Conservation (phyloP, 2,113 vertebrate genomes). For the Microcebus murinus region DNA sequence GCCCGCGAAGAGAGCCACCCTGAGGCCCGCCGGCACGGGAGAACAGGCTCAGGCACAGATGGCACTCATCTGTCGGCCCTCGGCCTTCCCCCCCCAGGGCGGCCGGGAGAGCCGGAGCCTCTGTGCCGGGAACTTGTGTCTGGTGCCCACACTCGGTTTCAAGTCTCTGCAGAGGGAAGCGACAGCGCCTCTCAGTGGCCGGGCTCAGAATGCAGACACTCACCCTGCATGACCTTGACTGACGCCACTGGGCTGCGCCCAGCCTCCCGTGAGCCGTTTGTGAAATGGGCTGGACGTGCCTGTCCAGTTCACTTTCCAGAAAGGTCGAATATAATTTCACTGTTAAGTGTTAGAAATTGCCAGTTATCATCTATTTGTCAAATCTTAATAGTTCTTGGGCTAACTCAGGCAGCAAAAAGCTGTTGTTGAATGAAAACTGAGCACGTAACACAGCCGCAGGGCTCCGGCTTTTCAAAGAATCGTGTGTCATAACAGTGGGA, state of each 20-base stretch:
- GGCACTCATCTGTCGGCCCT: neutral
- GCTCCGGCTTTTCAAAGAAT: neutral
- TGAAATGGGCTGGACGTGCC: neutral
- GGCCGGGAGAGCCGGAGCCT: neutral
- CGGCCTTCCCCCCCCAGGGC: neutral
- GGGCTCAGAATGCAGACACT: neutral
- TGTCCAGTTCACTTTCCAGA: neutral
- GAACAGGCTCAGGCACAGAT: slow-evolving; percentile 24
- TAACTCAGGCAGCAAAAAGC: neutral
- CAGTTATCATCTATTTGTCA: neutral
- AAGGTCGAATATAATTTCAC: neutral
- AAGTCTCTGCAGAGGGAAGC: neutral
- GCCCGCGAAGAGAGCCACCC: neutral
- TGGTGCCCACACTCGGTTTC: neutral
- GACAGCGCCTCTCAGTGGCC: neutral
- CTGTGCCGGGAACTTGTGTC: neutral
- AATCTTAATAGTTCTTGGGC: neutral
- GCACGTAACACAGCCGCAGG: accelerated
- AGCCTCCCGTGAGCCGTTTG: neutral
- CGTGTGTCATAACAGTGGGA: neutral
- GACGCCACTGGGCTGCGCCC: accelerated
- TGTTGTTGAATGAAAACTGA: neutral
- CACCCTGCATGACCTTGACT: neutral
- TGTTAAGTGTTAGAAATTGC: neutral
- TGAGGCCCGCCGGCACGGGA: neutral